phyloP scores from a whole-genome alignment of 1,140 invertebrate genomes.

The Drosophila murphyi region DNA sequence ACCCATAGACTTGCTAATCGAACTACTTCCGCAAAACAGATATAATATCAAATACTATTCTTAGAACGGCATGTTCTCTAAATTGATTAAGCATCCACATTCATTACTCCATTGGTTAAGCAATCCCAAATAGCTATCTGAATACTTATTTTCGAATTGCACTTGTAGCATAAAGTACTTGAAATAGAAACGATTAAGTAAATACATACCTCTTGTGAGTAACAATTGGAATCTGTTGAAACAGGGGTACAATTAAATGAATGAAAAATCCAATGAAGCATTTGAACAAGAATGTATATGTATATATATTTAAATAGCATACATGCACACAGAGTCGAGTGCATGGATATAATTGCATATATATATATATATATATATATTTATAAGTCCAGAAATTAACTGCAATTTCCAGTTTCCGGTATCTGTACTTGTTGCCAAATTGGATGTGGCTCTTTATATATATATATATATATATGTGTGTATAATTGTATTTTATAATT shows the following conservation, averaged over 20 bases:
- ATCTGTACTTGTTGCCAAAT: slow-evolving; percentile 30
- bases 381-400: slow-evolving; percentile 12
- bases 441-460: slow-evolving; percentile 5
- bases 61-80: background rate
- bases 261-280: background rate
- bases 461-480: slow-evolving; percentile 1
- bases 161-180: slow-evolving; percentile 3
- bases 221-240: slow-evolving; percentile 5
- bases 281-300: slow-evolving; percentile 28
- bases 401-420: slow-evolving; percentile 42
- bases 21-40: too few relatives aligned
- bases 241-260: background rate
- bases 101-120: background rate
- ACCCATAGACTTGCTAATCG: too few relatives aligned
- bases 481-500: slow-evolving; percentile 50
- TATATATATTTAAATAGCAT: slow-evolving; percentile 47
- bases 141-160: background rate
- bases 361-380: slow-evolving; percentile 14
- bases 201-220: slow-evolving; percentile 17
- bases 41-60: too few relatives aligned
- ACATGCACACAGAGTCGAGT: slow-evolving; percentile 20
- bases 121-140: background rate
- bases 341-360: slow-evolving; percentile 18
- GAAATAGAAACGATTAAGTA: background rate
- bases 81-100: too few relatives aligned